These are phyloP conservation scores for Tortricodes alternella DNA, from an alignment of 2,888 invertebrate species.

Conservation along the genomic window DNA sequence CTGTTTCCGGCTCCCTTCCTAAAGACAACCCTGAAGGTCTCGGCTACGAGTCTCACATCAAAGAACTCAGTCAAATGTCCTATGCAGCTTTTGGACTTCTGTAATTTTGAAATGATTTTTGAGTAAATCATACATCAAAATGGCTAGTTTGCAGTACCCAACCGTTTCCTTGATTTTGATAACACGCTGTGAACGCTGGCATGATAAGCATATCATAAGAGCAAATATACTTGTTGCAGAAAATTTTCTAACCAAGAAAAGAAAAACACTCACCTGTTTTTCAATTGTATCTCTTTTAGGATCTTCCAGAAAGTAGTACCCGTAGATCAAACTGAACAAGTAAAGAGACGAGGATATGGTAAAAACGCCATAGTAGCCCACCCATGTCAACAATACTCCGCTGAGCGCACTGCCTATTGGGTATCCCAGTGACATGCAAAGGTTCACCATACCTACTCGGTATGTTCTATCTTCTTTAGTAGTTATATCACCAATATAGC, in stretches of 20 bases:
- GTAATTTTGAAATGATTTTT: conserved; percentile 34
- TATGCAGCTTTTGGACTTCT: conserved; percentile 45
- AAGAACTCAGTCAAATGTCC: conserved; percentile 86
- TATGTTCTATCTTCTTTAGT: conserved; percentile 90
- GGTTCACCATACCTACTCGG: conserved; percentile 92
- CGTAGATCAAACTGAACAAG: conserved; percentile 88
- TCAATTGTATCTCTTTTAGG: conserved; percentile 60
- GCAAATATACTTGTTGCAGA: no score
- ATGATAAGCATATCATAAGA: no score
- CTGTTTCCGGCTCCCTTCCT: conserved; percentile 88
- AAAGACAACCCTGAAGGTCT: conserved; percentile 91
- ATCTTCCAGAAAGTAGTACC: conserved; percentile 87
- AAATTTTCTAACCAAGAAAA: no score
- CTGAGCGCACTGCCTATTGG: conserved; percentile 94
- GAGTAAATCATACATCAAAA: neutral
- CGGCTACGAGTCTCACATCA: conserved; percentile 86
- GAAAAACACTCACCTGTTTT: conserved; percentile 46
- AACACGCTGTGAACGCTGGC: no score
- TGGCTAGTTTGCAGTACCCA: no score
- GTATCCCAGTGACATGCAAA: conserved; percentile 92
- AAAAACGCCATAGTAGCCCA: conserved; percentile 92
- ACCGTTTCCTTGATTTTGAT: no score
- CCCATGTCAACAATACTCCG: conserved; percentile 87
- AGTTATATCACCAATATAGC: conserved; percentile 94
- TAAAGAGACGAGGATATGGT: conserved; percentile 88